A percentile compares a stretch with the other conserved stretches of the same genome.
Evolutionary conservation across 2,888 invertebrate genomes (phyloP).

Genomic region (Orthonychiurus folsomi): DNA sequence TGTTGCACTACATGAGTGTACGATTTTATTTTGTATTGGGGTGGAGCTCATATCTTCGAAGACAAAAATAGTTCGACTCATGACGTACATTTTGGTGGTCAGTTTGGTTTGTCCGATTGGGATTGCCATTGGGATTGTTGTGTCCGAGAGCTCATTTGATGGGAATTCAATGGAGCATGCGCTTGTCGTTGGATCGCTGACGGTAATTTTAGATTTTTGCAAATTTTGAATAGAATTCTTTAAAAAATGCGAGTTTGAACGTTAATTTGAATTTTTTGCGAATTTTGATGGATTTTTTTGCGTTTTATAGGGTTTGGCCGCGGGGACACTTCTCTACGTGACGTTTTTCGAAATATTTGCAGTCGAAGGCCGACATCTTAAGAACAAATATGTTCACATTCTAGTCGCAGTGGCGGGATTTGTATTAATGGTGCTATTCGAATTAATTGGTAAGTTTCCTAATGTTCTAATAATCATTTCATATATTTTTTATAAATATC

Average conservation of each 20-base stretch:
- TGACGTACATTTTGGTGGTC: slow-evolving; percentile 47
- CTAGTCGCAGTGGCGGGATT: slow-evolving; percentile 36
- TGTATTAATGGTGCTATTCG: slow-evolving; percentile 36
- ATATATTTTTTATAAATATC: not conserved
- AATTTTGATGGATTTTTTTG: slow-evolving; percentile 22
- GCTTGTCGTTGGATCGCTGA: slow-evolving; percentile 43
- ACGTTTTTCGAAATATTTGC: slow-evolving; percentile 50
- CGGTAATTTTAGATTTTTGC: slow-evolving; percentile 23
- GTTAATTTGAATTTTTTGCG: no score
- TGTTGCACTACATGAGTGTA: slow-evolving; percentile 50
- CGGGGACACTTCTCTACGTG: slow-evolving; percentile 50
- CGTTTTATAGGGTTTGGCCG: slow-evolving; percentile 47
- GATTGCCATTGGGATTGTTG: slow-evolving; percentile 46
- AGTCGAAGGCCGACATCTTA: slow-evolving; percentile 42
- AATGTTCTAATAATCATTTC: not conserved
- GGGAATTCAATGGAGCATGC: slow-evolving; percentile 44
- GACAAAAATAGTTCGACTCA: slow-evolving; percentile 44
- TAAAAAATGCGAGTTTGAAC: not conserved
- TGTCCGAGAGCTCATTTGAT: slow-evolving; percentile 45
- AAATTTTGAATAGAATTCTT: not conserved
- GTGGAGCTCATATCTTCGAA: slow-evolving; percentile 48
- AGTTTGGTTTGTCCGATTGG: slow-evolving; percentile 50
- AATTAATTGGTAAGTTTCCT: slow-evolving; percentile 34
- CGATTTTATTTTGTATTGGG: slow-evolving; percentile 51
- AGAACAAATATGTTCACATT: slow-evolving; percentile 36